Conservation (phyloP, 2,888 invertebrate genomes). For the Blastobasis lacticolella region DNA sequence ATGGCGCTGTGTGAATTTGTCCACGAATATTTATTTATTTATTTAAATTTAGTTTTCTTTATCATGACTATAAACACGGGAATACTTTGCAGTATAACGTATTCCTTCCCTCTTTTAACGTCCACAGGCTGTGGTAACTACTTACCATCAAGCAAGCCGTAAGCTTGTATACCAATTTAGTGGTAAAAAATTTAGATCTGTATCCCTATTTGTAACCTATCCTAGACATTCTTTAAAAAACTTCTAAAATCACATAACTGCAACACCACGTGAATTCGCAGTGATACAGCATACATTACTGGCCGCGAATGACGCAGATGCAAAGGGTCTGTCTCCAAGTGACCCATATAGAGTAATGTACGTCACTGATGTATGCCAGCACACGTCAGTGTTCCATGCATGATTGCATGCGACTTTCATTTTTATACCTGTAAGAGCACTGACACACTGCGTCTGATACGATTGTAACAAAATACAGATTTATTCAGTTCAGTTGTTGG, state of each 20-base stretch:
- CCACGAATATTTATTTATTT: too few relatives aligned
- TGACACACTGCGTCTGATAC: background rate
- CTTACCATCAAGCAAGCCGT: too few relatives aligned
- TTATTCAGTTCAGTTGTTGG: background rate
- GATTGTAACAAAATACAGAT: too few relatives aligned
- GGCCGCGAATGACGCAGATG: background rate
- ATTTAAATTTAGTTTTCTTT: too few relatives aligned
- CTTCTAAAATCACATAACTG: background rate
- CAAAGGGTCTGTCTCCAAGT: background rate
- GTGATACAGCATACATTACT: background rate
- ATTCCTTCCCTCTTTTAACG: too few relatives aligned
- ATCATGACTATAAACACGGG: too few relatives aligned
- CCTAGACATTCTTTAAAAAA: background rate
- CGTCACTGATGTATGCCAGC: background rate
- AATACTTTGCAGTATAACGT: too few relatives aligned
- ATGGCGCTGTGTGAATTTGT: too few relatives aligned
- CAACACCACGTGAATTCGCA: background rate
- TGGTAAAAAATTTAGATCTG: too few relatives aligned
- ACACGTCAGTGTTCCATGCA: background rate
- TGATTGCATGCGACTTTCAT: background rate
- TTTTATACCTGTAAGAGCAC: background rate
- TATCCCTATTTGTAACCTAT: too few relatives aligned
- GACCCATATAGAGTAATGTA: background rate
- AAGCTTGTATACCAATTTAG: too few relatives aligned
- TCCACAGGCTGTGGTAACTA: too few relatives aligned